Evolutionary conservation across 30 jellyfish, hydroid and myxozoan genomes (phyloP).

Genomic region (Hydractinia symbiolongicarpus): DNA sequence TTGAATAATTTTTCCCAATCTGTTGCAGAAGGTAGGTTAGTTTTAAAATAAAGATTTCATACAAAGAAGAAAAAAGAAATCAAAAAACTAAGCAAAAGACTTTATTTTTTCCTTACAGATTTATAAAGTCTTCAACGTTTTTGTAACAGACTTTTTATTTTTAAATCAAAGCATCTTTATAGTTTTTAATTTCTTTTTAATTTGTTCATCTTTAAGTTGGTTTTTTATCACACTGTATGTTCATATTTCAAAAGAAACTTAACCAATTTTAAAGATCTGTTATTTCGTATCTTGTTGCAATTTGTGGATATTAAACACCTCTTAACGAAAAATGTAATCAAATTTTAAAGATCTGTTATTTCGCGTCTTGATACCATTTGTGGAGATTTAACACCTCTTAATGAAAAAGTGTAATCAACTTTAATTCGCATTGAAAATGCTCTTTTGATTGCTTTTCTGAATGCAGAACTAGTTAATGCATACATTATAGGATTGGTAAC

Average conservation of each 20-base stretch:
- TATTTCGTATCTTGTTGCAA: not conserved
- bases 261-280: not conserved
- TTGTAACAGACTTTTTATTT: not conserved
- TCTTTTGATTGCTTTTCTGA: not conserved
- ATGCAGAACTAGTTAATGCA: not conserved
- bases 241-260: not conserved
- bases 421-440: not conserved
- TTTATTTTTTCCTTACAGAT: not conserved
- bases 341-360: not conserved
- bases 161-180: not conserved
- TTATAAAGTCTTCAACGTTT: too few relatives aligned
- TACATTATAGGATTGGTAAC: slow-evolving; percentile 2
- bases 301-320: too few relatives aligned
- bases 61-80: too few relatives aligned
- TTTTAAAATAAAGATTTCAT: too few relatives aligned
- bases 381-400: too few relatives aligned
- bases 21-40: slow-evolving; percentile 41
- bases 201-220: too few relatives aligned
- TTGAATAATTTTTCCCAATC: slow-evolving; percentile 48
- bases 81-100: too few relatives aligned
- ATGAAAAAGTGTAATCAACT: not conserved
- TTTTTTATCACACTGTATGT: too few relatives aligned
- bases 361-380: not conserved
- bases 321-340: not conserved
- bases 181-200: too few relatives aligned